These are phyloP conservation scores for Leucoraja ocellata DNA, from an alignment of 2,797 vertebrate genomes.

Conservation along the genomic window DNA sequence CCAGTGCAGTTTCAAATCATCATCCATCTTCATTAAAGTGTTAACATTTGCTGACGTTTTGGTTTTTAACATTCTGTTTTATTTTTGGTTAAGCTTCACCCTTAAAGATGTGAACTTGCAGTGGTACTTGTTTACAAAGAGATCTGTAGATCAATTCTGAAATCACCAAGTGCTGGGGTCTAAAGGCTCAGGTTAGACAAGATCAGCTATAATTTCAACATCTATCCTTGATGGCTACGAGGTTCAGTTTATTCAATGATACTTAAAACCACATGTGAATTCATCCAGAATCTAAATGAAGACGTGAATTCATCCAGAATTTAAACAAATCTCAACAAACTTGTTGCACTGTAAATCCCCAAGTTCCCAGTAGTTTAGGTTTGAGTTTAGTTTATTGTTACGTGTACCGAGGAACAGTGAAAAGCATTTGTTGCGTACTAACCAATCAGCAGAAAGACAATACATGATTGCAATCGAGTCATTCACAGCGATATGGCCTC, in stretches of 20 bases:
- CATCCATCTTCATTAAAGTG: not conserved
- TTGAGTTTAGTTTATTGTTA: too few relatives aligned
- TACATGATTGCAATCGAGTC: too few relatives aligned
- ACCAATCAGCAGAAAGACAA: too few relatives aligned
- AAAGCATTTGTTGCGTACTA: too few relatives aligned
- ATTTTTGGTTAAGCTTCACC: not conserved
- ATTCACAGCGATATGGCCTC: not conserved
- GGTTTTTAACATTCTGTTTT: not conserved
- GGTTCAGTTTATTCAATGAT: not conserved
- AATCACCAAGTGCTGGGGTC: not conserved
- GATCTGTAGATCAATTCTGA: not conserved
- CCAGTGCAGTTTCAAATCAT: not conserved
- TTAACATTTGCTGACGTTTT: not conserved
- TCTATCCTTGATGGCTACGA: not conserved
- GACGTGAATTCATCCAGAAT: not conserved
- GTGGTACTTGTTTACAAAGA: not conserved
- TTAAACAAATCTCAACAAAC: not conserved
- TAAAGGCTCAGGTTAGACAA: not conserved
- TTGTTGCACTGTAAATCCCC: not conserved
- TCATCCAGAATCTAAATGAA: not conserved
- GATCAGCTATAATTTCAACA: not conserved
- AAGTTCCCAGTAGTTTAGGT: not conserved
- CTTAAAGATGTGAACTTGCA: not conserved
- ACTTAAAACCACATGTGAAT: not conserved
- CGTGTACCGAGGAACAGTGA: too few relatives aligned